These are phyloP conservation scores for Esox niger DNA, from an alignment of 2,113 vertebrate genomes.

Conservation along the genomic window DNA sequence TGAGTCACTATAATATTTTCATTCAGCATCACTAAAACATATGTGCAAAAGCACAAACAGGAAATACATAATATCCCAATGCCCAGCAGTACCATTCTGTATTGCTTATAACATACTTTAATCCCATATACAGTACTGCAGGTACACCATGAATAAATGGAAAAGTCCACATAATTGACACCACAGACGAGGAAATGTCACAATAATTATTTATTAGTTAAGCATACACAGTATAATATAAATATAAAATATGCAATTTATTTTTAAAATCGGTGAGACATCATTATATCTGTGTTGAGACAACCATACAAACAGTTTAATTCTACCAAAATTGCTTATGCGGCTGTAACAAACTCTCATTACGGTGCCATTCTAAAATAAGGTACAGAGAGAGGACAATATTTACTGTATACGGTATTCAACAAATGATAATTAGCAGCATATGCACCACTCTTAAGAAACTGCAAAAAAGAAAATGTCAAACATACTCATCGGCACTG, in stretches of 20 bases:
- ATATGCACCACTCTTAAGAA: constrained; percentile 62
- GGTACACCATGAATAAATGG: too few species aligned
- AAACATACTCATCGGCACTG: constrained; percentile 72
- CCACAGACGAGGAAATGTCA: constrained; percentile 67
- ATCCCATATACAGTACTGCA: too few species aligned
- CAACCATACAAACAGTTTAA: constrained; percentile 81
- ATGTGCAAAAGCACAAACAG: too few species aligned
- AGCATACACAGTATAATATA: constrained; percentile 83
- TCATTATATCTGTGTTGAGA: constrained; percentile 83
- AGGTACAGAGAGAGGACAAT: constrained; percentile 70
- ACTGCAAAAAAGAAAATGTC: constrained; percentile 70
- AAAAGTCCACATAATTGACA: constrained; percentile 1
- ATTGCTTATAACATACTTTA: too few species aligned
- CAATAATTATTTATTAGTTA: constrained; percentile 78
- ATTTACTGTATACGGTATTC: constrained; percentile 42
- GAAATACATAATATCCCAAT: too few species aligned
- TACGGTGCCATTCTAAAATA: constrained; percentile 84
- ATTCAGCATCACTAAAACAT: too few species aligned
- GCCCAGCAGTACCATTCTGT: too few species aligned
- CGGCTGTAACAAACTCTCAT: constrained; percentile 89
- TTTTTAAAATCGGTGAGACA: constrained; percentile 82
- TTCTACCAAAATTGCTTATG: constrained; percentile 91
- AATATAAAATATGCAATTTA: constrained; percentile 84
- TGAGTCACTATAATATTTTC: too few species aligned
- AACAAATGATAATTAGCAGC: constrained; percentile 67